Evolutionary conservation across 2,113 vertebrate species (phyloP).

Genomic region (Ranitomeya imitator): DNA sequence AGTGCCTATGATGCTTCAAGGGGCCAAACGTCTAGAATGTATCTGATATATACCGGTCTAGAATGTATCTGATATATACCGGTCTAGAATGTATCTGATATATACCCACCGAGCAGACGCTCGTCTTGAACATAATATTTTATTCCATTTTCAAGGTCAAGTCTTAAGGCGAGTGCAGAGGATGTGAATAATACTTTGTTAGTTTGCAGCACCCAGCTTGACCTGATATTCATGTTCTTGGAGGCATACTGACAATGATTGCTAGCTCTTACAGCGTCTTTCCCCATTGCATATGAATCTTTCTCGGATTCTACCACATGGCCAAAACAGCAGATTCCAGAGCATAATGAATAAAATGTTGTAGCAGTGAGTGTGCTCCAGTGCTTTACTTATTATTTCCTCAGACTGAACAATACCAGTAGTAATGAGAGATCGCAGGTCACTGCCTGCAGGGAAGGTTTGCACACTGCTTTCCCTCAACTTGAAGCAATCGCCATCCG

Average conservation of each 20-base stretch:
- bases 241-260: neutral
- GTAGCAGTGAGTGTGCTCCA: neutral
- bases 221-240: neutral
- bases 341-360: neutral
- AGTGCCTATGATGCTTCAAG: too few relatives aligned
- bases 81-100: too few relatives aligned
- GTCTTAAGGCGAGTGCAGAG: neutral
- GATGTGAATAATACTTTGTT: neutral
- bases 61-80: too few relatives aligned
- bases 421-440: conserved; percentile 42
- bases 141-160: neutral
- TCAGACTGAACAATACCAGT: conserved; percentile 12
- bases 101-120: too few relatives aligned
- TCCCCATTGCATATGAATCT: neutral
- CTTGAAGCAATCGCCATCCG: conserved; percentile 6
- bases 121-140: neutral
- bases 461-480: conserved; percentile 17
- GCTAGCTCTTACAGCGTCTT: neutral
- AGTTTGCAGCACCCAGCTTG: neutral
- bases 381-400: conserved; percentile 23
- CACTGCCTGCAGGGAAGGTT: conserved; percentile 37
- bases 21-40: too few relatives aligned
- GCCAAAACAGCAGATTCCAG: neutral
- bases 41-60: too few relatives aligned
- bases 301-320: neutral